Evolutionary conservation across 2,888 invertebrate genomes (phyloP).

Genomic region (Clanis bilineata): DNA sequence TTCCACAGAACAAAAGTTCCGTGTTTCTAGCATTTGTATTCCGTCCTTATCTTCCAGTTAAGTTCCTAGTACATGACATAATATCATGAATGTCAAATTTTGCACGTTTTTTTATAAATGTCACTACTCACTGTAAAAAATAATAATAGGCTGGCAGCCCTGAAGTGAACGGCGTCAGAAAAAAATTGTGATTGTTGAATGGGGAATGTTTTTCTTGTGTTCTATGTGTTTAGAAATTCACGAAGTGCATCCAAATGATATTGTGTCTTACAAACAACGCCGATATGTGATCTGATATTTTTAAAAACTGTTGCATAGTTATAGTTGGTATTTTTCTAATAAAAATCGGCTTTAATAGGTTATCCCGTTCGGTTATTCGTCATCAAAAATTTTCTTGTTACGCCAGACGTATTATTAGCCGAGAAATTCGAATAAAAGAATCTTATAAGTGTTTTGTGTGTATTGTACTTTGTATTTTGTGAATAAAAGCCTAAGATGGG

Average conservation of each 20-base stretch:
- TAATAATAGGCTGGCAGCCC: not conserved
- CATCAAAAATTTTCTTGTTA: conserved; percentile 53
- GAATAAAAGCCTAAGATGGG: conserved; percentile 78
- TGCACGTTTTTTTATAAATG: no score
- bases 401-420: conserved; percentile 73
- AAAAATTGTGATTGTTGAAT: conserved; percentile 24
- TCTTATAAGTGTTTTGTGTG: conserved; percentile 42
- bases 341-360: conserved; percentile 60
- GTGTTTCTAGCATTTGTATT: no score
- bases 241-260: conserved; percentile 24
- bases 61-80: no score
- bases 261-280: conserved; percentile 30
- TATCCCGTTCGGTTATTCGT: conserved; percentile 48
- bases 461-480: conserved; percentile 27
- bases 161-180: not conserved
- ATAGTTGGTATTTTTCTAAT: conserved; percentile 40
- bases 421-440: conserved; percentile 31
- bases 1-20: no score
- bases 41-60: no score
- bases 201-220: conserved; percentile 29
- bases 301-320: conserved; percentile 25
- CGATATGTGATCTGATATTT: conserved; percentile 25
- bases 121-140: not conserved
- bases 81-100: no score
- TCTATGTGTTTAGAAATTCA: conserved; percentile 24